Conservation (phyloP, 1,140 invertebrate genomes). For the Zophobas atratus region DNA sequence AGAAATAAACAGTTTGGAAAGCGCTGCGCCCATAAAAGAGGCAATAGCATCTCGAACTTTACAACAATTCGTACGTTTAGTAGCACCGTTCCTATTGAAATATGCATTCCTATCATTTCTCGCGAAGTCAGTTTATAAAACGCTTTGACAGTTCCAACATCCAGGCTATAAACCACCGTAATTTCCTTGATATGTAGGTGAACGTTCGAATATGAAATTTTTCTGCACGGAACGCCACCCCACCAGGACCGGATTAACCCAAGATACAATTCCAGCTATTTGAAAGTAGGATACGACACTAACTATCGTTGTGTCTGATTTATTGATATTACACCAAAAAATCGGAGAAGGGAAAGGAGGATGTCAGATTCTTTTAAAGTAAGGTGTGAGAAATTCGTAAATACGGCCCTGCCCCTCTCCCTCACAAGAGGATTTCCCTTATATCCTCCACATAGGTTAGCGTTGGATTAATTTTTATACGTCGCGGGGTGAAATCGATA, state of each 20-base stretch:
- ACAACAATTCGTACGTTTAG: slow-evolving; percentile 39
- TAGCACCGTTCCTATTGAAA: slow-evolving; percentile 30
- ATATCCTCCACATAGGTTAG: slow-evolving; percentile 4
- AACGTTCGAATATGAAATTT: slow-evolving; percentile 40
- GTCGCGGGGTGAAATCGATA: slow-evolving; percentile 23
- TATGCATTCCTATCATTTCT: slow-evolving; percentile 40
- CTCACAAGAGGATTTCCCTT: slow-evolving; percentile 8
- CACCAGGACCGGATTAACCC: too few relatives aligned
- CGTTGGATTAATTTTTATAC: slow-evolving; percentile 32
- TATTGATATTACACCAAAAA: too few relatives aligned
- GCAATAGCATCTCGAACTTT: slow-evolving; percentile 24
- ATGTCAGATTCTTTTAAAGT: too few relatives aligned
- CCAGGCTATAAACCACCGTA: slow-evolving; percentile 23
- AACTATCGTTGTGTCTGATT: too few relatives aligned
- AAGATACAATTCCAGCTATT: too few relatives aligned
- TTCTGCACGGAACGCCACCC: background rate
- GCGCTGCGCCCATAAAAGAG: slow-evolving; percentile 12
- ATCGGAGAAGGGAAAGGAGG: too few relatives aligned
- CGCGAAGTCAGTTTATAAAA: slow-evolving; percentile 36
- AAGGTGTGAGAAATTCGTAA: too few relatives aligned
- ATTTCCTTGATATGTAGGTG: slow-evolving; percentile 29
- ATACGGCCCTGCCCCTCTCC: background rate
- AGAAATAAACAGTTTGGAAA: slow-evolving; percentile 37
- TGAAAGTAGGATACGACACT: too few relatives aligned
- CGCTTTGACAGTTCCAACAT: slow-evolving; percentile 40